These are phyloP conservation scores for Gari tellinella DNA, from an alignment of 2,888 invertebrate species.

Conservation along the genomic window DNA sequence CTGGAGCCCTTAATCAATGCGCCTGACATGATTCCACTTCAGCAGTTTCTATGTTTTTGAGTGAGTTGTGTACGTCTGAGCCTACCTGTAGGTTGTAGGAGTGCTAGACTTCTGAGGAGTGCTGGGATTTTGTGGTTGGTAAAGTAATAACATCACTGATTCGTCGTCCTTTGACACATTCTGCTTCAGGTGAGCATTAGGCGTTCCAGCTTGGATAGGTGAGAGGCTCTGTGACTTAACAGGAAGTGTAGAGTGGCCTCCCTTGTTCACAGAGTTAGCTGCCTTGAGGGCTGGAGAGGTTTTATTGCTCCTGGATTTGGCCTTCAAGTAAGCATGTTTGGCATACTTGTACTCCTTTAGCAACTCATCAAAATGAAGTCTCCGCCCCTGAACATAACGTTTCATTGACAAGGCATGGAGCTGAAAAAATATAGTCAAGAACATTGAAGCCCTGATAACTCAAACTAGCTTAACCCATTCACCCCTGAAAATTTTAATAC, in stretches of 20 bases:
- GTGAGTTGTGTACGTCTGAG: too few species aligned
- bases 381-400: slow-evolving; percentile 89
- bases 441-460: too few species aligned
- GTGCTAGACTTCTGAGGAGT: slow-evolving; percentile 10
- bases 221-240: slow-evolving; percentile 23
- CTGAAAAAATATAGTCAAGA: too few species aligned
- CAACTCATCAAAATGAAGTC: slow-evolving; percentile 90
- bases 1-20: too few species aligned
- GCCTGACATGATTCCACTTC: too few species aligned
- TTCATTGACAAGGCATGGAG: slow-evolving; percentile 89
- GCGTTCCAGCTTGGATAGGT: slow-evolving; percentile 10
- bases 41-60: too few species aligned
- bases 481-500: too few species aligned
- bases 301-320: slow-evolving; percentile 71
- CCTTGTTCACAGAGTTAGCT: slow-evolving; percentile 17
- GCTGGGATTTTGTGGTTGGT: slow-evolving; percentile 13
- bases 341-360: slow-evolving; percentile 90
- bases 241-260: slow-evolving; percentile 23
- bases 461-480: too few species aligned
- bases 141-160: slow-evolving; percentile 13
- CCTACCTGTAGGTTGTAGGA: too few species aligned
- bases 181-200: slow-evolving; percentile 18
- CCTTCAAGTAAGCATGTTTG: slow-evolving; percentile 85
- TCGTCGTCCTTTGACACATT: slow-evolving; percentile 36
- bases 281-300: slow-evolving; percentile 59